These are phyloP conservation scores for Callipepla squamata DNA, from an alignment of 2,113 vertebrate genomes.

Conservation along the genomic window DNA sequence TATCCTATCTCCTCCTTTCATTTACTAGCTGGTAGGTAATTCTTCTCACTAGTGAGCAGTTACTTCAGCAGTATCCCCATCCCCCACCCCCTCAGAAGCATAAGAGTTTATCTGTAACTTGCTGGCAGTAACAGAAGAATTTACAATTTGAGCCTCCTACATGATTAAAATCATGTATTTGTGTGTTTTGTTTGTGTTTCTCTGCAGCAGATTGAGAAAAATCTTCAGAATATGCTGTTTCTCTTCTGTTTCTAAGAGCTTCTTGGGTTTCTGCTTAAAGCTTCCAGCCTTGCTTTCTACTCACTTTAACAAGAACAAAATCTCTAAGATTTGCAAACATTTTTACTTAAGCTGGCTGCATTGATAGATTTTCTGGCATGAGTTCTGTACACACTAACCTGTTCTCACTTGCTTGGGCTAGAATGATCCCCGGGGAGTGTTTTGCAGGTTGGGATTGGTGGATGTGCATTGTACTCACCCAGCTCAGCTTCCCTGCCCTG, in stretches of 20 bases:
- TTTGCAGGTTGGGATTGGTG: neutral
- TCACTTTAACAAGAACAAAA: neutral
- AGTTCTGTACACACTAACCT: conserved; percentile 3
- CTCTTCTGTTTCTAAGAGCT: neutral
- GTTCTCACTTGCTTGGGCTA: conserved; percentile 38
- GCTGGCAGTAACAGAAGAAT: neutral
- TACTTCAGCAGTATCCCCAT: neutral
- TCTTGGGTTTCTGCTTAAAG: neutral
- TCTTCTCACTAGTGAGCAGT: neutral
- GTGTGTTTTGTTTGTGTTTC: neutral
- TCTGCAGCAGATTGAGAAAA: neutral
- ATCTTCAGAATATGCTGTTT: neutral
- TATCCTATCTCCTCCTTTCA: neutral
- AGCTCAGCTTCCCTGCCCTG: neutral
- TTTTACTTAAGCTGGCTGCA: neutral
- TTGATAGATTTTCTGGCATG: conserved; percentile 1
- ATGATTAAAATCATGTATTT: neutral
- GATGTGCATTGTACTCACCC: neutral
- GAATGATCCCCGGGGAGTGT: neutral
- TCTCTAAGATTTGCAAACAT: neutral
- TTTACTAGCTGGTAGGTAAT: neutral
- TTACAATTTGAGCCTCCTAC: neutral
- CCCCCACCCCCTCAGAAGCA: neutral
- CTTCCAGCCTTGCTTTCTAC: neutral
- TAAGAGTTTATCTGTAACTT: neutral